Evolutionary conservation across 2,797 vertebrate species (phyloP).

Genomic region (Novumbra hubbsi): DNA sequence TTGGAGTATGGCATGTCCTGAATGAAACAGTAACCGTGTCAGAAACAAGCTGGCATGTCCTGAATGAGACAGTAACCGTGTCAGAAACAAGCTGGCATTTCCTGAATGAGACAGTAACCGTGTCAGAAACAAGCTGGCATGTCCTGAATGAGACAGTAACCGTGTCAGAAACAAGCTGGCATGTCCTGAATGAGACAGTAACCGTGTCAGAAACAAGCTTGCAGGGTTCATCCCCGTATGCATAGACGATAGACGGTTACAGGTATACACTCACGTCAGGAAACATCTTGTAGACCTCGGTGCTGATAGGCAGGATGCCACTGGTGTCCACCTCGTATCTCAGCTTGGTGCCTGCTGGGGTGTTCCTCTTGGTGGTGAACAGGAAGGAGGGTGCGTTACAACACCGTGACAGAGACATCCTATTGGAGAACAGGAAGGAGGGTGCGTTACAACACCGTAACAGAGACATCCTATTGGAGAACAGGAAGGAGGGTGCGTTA

Average conservation of each 20-base stretch:
- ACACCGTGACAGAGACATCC: no score
- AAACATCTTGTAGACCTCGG: conserved; percentile 95
- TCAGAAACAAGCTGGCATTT: conserved; percentile 79
- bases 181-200: conserved; percentile 82
- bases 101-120: conserved; percentile 69
- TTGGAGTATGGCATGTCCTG: conserved; percentile 97
- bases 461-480: conserved; percentile 76
- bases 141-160: conserved; percentile 74
- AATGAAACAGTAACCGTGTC: conserved; percentile 37
- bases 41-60: conserved; percentile 84
- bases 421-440: conserved; percentile 93
- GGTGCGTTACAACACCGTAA: conserved; percentile 96
- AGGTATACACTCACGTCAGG: conserved; percentile 82
- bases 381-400: conserved; percentile 60
- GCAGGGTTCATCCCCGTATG: not conserved
- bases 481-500: not conserved
- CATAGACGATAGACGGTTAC: not conserved
- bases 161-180: conserved; percentile 63
- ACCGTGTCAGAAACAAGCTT: conserved; percentile 16
- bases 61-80: conserved; percentile 55
- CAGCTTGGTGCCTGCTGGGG: conserved; percentile 90
- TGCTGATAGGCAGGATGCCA: conserved; percentile 88
- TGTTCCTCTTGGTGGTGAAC: conserved; percentile 97
- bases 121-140: conserved; percentile 75
- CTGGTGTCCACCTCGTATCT: conserved; percentile 96